A percentile compares a stretch with the other conserved stretches of the same genome.
Conservation (phyloP, 2,797 vertebrate species). For the Phyllotis vaccarum region DNA sequence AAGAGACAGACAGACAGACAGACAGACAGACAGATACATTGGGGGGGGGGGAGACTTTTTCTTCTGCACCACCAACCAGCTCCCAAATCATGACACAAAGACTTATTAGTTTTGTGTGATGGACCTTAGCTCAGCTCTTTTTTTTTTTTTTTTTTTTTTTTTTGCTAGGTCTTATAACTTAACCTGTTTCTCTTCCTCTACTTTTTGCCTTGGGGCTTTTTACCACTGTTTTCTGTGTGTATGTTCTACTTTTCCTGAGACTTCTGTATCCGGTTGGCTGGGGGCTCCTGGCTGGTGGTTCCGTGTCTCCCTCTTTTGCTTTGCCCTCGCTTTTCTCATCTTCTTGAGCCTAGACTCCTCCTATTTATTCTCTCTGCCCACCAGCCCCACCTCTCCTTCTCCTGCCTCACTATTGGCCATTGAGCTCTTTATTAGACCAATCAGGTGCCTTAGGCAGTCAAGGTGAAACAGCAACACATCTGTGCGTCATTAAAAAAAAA, state of each 20-base stretch:
- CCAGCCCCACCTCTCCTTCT: background rate
- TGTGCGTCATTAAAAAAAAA: background rate
- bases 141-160: no score
- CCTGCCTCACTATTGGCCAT: background rate
- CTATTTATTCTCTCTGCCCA: background rate
- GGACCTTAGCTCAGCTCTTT: no score
- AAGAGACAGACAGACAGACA: background rate
- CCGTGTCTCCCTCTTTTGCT: background rate
- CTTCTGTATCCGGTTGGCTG: background rate
- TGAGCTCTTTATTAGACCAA: background rate
- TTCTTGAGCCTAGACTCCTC: background rate
- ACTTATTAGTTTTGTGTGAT: background rate
- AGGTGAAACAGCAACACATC: background rate
- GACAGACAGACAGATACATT: background rate
- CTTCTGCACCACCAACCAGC: background rate
- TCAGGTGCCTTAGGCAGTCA: background rate
- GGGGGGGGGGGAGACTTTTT: background rate
- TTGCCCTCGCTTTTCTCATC: background rate
- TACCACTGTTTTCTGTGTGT: background rate
- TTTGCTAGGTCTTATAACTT: background rate
- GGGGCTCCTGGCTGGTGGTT: background rate
- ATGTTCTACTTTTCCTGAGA: background rate
- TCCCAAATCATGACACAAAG: background rate
- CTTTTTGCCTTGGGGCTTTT: background rate
- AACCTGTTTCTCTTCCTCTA: background rate